Evolutionary conservation across 2,888 invertebrate genomes (phyloP), one percentile per base, ranked within the genome.

Genomic region (Archips crataeganus): DNA sequence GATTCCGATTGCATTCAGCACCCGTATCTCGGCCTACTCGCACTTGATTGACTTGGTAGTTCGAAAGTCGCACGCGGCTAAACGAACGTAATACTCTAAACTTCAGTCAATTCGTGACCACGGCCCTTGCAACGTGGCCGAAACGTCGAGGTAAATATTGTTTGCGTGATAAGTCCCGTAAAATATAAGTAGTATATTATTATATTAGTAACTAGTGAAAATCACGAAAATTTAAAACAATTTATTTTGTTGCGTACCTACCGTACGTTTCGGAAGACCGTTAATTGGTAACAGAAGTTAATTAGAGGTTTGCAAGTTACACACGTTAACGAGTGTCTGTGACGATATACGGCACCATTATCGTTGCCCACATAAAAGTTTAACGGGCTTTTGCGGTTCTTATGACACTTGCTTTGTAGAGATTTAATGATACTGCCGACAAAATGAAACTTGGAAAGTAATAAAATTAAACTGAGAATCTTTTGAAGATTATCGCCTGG

Each of bases 231-330:
- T 74, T 73, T 73, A 45, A 60, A 70, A 74, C 65, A 69, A 74
- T 74, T 69, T 65, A 69, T 70, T 74, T 69, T 64, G 63, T 64
- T 60, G 65, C 65, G 60, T 65, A 51, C 59, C 45, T 49, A 63
- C 59, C 36, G 23, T 23, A 68, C 67, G 63, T 68, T 49, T 60
- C 64, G 59, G 60, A 69, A 73, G 73, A 49, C 60, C 73, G 70
- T 75, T 81, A 79, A 79, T 81, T 79, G 80, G 76, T 76, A 80
- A 79, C 77, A 65, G 77, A 75, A 75, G 81, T 80, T 80, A 79
- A 80, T 81, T 81, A 81, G 76, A 74, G 72, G 76, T 75, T 68
- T 75, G 72, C 72, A 78, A 79, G 76, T 77, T 76, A 77, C 77
- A 77, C 76, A 77, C 71, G 75, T 78, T 79, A 76, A 79, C 78